phyloP scores from a whole-genome alignment of 2,888 invertebrate species.

The Apamea epomidion region DNA sequence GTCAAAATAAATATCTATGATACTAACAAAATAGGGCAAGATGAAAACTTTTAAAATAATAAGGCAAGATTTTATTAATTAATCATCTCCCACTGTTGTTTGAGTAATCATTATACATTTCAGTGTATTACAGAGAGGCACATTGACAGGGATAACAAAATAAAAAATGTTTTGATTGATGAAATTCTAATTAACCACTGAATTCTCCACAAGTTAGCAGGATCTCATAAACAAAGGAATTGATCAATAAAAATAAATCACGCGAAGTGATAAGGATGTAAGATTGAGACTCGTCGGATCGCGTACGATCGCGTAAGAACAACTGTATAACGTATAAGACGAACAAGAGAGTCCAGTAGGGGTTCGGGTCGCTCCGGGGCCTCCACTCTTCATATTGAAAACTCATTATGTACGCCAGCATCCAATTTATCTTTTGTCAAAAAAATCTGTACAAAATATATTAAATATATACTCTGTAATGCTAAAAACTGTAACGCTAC shows the following conservation, averaged over 20 bases:
- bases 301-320: constrained; percentile 74
- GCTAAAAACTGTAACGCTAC: constrained; percentile 91
- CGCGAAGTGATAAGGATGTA: constrained; percentile 71
- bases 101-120: constrained; percentile 84
- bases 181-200: constrained; percentile 90
- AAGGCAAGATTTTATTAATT: constrained; percentile 87
- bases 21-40: constrained; percentile 71
- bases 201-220: constrained; percentile 88
- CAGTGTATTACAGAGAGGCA: constrained; percentile 87
- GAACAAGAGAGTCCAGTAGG: constrained; percentile 81
- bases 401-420: constrained; percentile 89
- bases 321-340: constrained; percentile 73
- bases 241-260: constrained; percentile 83
- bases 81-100: constrained; percentile 87
- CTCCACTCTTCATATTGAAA: constrained; percentile 88
- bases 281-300: constrained; percentile 74
- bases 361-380: constrained; percentile 85
- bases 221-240: constrained; percentile 90
- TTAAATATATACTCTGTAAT: constrained; percentile 91
- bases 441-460: constrained; percentile 91
- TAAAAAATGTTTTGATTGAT: constrained; percentile 89
- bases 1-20: constrained; percentile 49
- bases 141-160: constrained; percentile 89
- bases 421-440: constrained; percentile 91
- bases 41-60: constrained; percentile 85